Percentiles rank a stretch among this genome's conserved stretches.
phyloP scores from a whole-genome alignment of 1,140 invertebrate species.

The Bombus picipes region DNA sequence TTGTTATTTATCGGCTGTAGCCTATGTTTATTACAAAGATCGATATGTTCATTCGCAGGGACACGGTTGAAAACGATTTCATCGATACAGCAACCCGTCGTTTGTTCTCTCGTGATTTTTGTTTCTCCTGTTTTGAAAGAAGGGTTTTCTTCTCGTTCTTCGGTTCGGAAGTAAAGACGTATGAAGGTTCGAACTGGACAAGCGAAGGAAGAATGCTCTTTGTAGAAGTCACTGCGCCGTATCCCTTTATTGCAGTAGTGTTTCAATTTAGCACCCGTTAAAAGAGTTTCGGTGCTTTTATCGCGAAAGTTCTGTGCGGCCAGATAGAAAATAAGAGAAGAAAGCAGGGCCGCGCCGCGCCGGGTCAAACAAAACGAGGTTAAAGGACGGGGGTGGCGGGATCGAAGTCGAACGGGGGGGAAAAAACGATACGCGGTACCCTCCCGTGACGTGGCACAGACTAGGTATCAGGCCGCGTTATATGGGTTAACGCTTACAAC shows the following conservation, averaged over 20 bases:
- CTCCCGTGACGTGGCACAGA: slow-evolving; percentile 55
- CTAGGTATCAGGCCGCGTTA: slow-evolving; percentile 1
- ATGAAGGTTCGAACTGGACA: background rate
- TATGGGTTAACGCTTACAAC: slow-evolving; percentile 41
- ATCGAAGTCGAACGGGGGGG: slow-evolving; percentile 16
- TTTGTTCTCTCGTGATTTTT: background rate
- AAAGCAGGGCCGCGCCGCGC: background rate
- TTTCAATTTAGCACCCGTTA: slow-evolving; percentile 71
- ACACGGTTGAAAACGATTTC: background rate
- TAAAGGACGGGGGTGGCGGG: slow-evolving; percentile 7
- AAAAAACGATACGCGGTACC: slow-evolving; percentile 53
- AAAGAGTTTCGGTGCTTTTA: slow-evolving; percentile 70
- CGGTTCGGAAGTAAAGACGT: background rate
- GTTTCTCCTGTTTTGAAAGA: background rate
- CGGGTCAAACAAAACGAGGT: slow-evolving; percentile 27
- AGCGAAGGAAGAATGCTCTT: background rate
- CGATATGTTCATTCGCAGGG: background rate
- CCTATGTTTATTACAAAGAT: slow-evolving; percentile 1
- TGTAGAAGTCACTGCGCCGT: slow-evolving; percentile 8
- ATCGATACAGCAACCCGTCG: background rate
- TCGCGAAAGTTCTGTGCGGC: slow-evolving; percentile 64
- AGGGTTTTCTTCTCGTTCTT: background rate
- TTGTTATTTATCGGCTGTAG: background rate
- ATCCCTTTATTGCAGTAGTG: slow-evolving; percentile 62
- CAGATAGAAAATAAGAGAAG: slow-evolving; percentile 60